Conservation (phyloP, 2,113 vertebrate species). For the Anser cygnoides region DNA sequence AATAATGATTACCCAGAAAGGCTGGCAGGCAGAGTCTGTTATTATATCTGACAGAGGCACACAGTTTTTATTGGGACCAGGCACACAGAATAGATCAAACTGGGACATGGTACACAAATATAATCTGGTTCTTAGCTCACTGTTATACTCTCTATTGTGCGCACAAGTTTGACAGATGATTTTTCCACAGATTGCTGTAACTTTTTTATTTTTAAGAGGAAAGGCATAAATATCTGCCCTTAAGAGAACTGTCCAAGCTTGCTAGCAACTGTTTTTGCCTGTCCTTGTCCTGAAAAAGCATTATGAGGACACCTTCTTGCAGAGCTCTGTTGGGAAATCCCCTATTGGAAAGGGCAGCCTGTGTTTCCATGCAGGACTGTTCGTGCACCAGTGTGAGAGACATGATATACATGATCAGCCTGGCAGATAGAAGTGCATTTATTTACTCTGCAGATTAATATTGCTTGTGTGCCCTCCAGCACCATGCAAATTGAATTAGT, state of each 20-base stretch:
- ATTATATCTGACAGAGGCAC: constrained; percentile 28
- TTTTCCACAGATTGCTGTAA: neutral
- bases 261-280: neutral
- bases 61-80: neutral
- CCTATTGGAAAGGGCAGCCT: neutral
- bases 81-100: neutral
- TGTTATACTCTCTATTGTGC: neutral
- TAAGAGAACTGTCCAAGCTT: neutral
- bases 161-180: neutral
- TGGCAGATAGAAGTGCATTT: neutral
- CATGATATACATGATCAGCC: neutral
- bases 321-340: neutral
- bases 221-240: neutral
- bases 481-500: neutral
- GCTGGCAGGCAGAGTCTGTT: constrained; percentile 25
- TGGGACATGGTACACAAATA: neutral
- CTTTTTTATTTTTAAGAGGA: neutral
- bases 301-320: neutral
- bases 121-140: neutral
- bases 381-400: neutral
- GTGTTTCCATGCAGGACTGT: neutral
- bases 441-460: neutral
- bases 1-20: constrained; percentile 19
- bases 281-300: neutral
- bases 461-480: neutral